Evolutionary conservation across 2,797 vertebrate species (phyloP).

Genomic region (Enoplosus armatus): DNA sequence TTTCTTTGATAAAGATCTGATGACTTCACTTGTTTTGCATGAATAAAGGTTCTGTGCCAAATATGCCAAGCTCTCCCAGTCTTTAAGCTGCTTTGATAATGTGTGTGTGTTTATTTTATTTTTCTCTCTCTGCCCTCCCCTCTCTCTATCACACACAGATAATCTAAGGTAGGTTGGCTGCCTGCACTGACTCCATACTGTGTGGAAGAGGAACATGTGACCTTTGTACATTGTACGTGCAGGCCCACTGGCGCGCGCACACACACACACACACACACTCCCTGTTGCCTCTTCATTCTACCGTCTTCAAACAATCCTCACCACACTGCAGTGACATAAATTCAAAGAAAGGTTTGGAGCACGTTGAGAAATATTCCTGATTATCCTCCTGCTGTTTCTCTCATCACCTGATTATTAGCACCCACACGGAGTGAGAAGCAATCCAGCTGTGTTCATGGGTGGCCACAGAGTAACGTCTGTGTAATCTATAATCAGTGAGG

Average conservation of each 20-base stretch:
- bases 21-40: constrained; percentile 68
- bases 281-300: constrained; percentile 14
- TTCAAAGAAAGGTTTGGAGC: constrained; percentile 13
- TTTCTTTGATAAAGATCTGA: constrained; percentile 57
- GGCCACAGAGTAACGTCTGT: neutral
- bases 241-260: constrained; percentile 23
- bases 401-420: constrained; percentile 24
- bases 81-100: constrained; percentile 52
- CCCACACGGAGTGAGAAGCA: neutral
- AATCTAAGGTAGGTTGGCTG: constrained; percentile 72
- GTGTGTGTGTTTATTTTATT: constrained; percentile 66
- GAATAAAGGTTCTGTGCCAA: constrained; percentile 75
- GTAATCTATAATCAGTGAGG: neutral
- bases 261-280: constrained; percentile 11
- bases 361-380: constrained; percentile 17
- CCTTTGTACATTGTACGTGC: constrained; percentile 61
- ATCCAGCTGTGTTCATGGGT: neutral
- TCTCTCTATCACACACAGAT: constrained; percentile 59
- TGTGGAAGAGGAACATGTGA: constrained; percentile 54
- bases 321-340: constrained; percentile 21
- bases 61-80: constrained; percentile 40
- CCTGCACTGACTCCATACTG: constrained; percentile 28
- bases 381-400: neutral
- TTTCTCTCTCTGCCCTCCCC: constrained; percentile 35
- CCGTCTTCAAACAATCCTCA: constrained; percentile 43